Conservation (phyloP, 2,888 invertebrate species). For the Troides aeacus region DNA sequence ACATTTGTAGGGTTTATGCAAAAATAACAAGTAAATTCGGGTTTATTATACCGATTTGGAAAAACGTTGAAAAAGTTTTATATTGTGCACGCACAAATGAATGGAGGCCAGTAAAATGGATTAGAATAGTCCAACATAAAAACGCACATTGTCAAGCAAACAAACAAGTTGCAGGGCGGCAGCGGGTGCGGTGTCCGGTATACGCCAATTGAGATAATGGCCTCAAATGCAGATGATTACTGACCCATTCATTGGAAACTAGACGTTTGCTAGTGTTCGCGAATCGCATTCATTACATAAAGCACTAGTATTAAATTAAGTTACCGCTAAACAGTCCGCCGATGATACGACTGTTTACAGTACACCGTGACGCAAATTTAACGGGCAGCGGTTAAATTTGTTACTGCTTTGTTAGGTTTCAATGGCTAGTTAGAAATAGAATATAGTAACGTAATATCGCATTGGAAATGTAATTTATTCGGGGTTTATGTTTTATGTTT, state of each 20-base stretch:
- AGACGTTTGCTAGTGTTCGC: constrained; percentile 56
- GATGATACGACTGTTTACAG: constrained; percentile 37
- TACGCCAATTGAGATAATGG: constrained; percentile 77
- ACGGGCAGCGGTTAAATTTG: constrained; percentile 30
- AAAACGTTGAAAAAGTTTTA: not conserved
- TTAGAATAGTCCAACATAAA: constrained; percentile 39
- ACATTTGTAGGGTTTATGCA: not conserved
- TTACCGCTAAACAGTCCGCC: constrained; percentile 55
- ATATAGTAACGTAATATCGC: constrained; percentile 42
- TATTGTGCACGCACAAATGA: constrained; percentile 4
- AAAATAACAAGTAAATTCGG: not conserved
- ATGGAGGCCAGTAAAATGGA: constrained; percentile 9
- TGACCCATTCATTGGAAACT: constrained; percentile 74
- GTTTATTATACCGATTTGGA: no score
- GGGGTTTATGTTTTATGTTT: constrained; percentile 34
- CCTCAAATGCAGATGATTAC: constrained; percentile 77
- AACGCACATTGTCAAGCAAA: constrained; percentile 65
- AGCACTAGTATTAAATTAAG: constrained; percentile 56
- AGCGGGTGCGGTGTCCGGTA: constrained; percentile 73
- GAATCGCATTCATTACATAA: constrained; percentile 59
- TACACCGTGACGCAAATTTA: constrained; percentile 35
- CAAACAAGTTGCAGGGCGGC: constrained; percentile 58
- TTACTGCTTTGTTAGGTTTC: constrained; percentile 31
- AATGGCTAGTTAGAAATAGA: constrained; percentile 42
- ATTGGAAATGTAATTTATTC: constrained; percentile 31